phyloP scores from a whole-genome alignment of 2,113 vertebrate species.

The Ailuropoda melanoleuca region DNA sequence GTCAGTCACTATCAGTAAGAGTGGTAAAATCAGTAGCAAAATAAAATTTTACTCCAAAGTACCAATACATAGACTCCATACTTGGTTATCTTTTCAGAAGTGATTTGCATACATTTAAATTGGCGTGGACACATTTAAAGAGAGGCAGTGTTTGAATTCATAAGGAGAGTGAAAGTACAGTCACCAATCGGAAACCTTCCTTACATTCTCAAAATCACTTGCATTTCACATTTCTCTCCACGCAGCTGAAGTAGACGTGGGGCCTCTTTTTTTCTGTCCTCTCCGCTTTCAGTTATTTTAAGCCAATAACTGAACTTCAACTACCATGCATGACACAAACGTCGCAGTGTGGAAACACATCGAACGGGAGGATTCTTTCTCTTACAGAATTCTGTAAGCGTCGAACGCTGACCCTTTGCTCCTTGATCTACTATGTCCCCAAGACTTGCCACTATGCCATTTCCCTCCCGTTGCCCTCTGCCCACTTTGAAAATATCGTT shows the following conservation, averaged over 20 bases:
- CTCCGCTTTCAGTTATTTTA: background rate
- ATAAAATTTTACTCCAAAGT: background rate
- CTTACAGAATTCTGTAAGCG: background rate
- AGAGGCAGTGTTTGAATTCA: background rate
- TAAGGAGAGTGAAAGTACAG: background rate
- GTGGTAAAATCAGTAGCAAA: background rate
- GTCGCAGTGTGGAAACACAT: background rate
- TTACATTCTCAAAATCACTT: background rate
- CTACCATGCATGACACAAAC: background rate
- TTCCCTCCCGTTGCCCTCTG: background rate
- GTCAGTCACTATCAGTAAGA: background rate
- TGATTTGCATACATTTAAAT: background rate
- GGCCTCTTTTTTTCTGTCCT: background rate
- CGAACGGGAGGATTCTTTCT: background rate
- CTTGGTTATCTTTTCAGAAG: background rate
- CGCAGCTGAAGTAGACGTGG: background rate
- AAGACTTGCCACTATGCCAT: background rate
- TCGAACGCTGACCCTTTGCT: background rate
- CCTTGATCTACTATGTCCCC: background rate
- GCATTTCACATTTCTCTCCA: background rate
- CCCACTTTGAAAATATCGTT: background rate
- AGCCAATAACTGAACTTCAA: background rate
- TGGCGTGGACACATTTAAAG: background rate
- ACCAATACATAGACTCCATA: background rate
- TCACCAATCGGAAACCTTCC: constrained; percentile 37